A percentile compares a stretch with the other conserved stretches of the same genome.
phyloP scores from a whole-genome alignment of 1,140 invertebrate genomes.

The Brachionus calyciflorus region DNA sequence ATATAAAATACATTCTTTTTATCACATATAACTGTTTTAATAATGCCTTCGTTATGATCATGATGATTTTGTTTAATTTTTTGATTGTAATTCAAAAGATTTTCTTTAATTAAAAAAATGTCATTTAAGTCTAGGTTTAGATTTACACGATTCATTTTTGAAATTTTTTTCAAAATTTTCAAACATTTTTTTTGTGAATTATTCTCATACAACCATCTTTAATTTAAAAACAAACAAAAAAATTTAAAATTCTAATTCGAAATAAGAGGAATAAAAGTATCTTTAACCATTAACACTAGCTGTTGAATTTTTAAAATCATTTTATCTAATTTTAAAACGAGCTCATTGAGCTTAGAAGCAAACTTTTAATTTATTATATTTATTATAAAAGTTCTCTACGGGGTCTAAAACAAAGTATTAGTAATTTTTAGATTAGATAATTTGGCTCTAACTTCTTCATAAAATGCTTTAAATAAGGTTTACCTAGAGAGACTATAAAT shows the following conservation, averaged over 20 bases:
- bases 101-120: neutral
- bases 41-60: neutral
- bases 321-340: no score
- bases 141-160: slow-evolving; percentile 17
- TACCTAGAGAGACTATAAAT: no score
- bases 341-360: no score
- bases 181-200: neutral
- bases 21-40: neutral
- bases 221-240: neutral
- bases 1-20: slow-evolving; percentile 7
- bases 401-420: no score
- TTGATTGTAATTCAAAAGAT: neutral
- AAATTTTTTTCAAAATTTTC: neutral
- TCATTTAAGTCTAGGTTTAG: neutral
- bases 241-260: neutral
- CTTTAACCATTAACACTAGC: no score
- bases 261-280: neutral
- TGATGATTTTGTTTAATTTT: no score
- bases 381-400: no score
- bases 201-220: slow-evolving; percentile 10
- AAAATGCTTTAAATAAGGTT: no score
- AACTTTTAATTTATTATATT: no score
- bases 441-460: no score
- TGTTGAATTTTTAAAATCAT: no score
- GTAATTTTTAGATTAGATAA: no score